Conservation (phyloP, 2,888 invertebrate genomes). For the Synanthedon vespiformis region DNA sequence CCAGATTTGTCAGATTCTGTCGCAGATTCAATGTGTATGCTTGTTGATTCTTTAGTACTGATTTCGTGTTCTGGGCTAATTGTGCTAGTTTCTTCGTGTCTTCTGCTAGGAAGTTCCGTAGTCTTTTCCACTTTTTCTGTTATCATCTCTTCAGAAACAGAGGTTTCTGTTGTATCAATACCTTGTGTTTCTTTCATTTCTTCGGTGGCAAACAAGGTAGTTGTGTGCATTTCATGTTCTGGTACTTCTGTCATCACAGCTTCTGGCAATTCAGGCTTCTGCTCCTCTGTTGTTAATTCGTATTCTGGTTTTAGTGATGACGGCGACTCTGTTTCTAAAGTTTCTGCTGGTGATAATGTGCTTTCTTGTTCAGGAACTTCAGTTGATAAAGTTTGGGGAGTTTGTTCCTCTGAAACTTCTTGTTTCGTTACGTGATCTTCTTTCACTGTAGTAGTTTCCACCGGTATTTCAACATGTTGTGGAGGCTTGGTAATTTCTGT, state of each 20-base stretch:
- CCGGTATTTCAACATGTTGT: background rate
- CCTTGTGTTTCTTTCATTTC: background rate
- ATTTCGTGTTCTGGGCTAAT: background rate
- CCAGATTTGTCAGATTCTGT: background rate
- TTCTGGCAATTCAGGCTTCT: background rate
- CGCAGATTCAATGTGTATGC: background rate
- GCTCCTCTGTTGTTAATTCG: background rate
- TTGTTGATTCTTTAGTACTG: background rate
- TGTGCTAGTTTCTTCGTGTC: no score
- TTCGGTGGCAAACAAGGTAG: background rate
- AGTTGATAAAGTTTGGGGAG: no score
- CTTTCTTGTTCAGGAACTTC: background rate
- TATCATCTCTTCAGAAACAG: background rate
- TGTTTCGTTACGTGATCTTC: background rate
- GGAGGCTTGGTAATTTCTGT: background rate
- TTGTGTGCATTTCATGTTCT: background rate
- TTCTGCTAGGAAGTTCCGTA: constrained; percentile 1
- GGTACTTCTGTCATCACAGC: background rate
- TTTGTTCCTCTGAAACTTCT: background rate
- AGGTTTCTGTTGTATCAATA: background rate
- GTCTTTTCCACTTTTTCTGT: background rate
- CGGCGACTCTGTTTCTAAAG: background rate
- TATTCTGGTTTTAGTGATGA: no score
- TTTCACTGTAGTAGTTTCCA: background rate
- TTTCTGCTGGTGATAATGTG: background rate